Conservation (phyloP, 2,797 vertebrate species). For the Toxotes lorentzi region DNA sequence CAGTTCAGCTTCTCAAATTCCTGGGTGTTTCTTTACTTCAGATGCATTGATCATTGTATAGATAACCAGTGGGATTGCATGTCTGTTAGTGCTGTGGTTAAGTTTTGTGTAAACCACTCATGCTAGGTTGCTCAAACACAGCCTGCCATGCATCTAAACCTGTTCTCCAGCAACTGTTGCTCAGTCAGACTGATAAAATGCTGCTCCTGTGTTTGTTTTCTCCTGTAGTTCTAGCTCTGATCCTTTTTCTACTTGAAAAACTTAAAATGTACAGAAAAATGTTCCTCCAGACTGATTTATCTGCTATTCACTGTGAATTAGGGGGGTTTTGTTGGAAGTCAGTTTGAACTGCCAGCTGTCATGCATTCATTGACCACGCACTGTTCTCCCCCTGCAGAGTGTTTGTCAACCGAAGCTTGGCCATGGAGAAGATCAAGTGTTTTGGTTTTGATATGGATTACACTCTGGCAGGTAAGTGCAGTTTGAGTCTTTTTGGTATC, state of each 20-base stretch:
- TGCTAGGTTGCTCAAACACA: neutral
- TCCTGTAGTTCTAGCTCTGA: neutral
- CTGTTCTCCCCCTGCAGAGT: slow-evolving; percentile 85
- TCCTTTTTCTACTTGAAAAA: neutral
- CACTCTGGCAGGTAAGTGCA: slow-evolving; percentile 93
- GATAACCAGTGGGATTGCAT: slow-evolving; percentile 44
- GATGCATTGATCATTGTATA: slow-evolving; percentile 29
- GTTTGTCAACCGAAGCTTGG: slow-evolving; percentile 98
- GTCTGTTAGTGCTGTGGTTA: slow-evolving; percentile 39
- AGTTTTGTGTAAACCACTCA: slow-evolving; percentile 9
- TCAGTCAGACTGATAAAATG: neutral
- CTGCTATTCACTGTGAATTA: neutral
- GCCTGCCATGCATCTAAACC: slow-evolving; percentile 1
- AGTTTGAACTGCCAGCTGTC: neutral
- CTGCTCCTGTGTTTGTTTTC: neutral
- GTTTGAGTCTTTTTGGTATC: neutral
- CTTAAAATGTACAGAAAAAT: neutral
- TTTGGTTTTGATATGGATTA: slow-evolving; percentile 99
- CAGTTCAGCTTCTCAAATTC: too few species aligned
- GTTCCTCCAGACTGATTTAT: neutral
- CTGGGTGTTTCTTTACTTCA: slow-evolving; percentile 47
- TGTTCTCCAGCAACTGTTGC: neutral
- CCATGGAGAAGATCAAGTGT: slow-evolving; percentile 99
- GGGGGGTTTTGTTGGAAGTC: neutral
- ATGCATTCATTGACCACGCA: neutral